Evolutionary conservation across 1,140 invertebrate species (phyloP), one percentile per base, ranked within the genome.

Genomic region (Aphelinus atriplicis): DNA sequence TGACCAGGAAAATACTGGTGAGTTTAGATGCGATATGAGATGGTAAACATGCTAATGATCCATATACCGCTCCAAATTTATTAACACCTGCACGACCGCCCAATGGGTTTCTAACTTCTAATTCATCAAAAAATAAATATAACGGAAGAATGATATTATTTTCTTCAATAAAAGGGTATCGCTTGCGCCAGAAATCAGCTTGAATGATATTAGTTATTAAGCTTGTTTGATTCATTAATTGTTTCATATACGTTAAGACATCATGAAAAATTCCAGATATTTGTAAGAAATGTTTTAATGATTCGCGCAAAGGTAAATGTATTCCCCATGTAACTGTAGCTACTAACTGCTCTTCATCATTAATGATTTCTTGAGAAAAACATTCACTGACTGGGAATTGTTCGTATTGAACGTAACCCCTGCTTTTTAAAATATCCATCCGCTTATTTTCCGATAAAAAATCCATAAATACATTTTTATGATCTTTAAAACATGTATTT

Each of bases 81-180:
- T 74, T 74, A 0, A 7, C 65, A 47, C 77, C 77, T 58, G 77
- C 69, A 57, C 76, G 73, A 56, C 67, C 50, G 0, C 72, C 72
- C 3, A 74, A 26, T 10, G 72, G 9, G 50, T 74, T 74, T 2
- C 72, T 64, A 3, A 58, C 64, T 60, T 74, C 63, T 10, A 58
- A 51, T 50, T 64, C 46, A 26, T 64, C 62, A 7, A 48, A 64
- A 7, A 47, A 64, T n/a, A 48, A 3, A 48, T 64, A 64, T 6
- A 64, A 47, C 7, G 62, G 46, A 50, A 64, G 45, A 2, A 64
- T 9, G 10, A 26, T 64, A 45, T 61, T 9, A 61, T 61, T 61
- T 3, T 2, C 42, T 1, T 43, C 5, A n/a, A 43, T 3, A 43
- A 43, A 2, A 3, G 42, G 6, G 3, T 45, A 43, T 3, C 45